Conservation (phyloP, 2,888 invertebrate species). For the Agrochola litura region DNA sequence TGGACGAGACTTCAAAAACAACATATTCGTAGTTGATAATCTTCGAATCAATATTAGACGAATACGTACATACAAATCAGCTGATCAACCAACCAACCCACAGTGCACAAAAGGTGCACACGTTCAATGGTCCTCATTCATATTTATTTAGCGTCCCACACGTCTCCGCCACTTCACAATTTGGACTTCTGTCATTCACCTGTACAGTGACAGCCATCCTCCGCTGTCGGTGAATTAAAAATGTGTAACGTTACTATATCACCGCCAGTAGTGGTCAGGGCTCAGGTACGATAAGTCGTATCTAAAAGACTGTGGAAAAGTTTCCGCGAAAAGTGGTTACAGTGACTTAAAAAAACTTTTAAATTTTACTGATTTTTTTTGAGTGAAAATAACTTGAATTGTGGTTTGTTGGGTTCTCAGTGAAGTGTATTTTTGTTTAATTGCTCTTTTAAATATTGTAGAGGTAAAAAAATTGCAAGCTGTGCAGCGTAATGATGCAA, state of each 20-base stretch:
- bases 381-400: slow-evolving; percentile 12
- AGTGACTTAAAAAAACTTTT: slow-evolving; percentile 3
- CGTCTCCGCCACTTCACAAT: background rate
- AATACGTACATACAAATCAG: background rate
- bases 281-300: slow-evolving; percentile 67
- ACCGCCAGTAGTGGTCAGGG: slow-evolving; percentile 65
- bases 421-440: slow-evolving; percentile 13
- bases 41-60: background rate
- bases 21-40: too few relatives aligned
- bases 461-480: background rate
- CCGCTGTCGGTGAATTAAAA: slow-evolving; percentile 55
- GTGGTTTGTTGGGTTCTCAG: background rate
- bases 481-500: slow-evolving; percentile 13
- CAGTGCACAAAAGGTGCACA: slow-evolving; percentile 5
- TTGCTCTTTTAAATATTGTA: slow-evolving; percentile 9
- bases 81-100: background rate
- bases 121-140: slow-evolving; percentile 24
- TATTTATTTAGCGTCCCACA: slow-evolving; percentile 29
- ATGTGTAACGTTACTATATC: slow-evolving; percentile 56
- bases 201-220: slow-evolving; percentile 46
- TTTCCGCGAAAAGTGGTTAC: slow-evolving; percentile 22
- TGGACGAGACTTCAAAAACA: background rate
- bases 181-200: slow-evolving; percentile 54
- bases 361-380: slow-evolving; percentile 1
- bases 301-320: slow-evolving; percentile 20